Evolutionary conservation across 2,797 vertebrate genomes (phyloP), one percentile per base, ranked within the genome.

Genomic region (Takifugu ocellatus): DNA sequence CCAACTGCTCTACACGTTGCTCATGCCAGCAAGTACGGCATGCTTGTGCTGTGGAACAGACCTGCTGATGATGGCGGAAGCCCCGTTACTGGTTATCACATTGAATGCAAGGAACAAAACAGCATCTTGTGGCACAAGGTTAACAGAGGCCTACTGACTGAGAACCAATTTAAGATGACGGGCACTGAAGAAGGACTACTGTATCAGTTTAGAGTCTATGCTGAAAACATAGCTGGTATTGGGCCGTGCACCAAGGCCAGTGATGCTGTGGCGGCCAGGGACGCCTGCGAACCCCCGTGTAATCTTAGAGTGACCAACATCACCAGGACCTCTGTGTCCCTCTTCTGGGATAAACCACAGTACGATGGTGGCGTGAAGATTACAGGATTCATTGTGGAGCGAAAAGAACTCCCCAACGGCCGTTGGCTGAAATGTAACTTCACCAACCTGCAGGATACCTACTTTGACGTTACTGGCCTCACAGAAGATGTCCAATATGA

Each of bases 341-440:
- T 99, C 56, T 92, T 93, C 75, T 99, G 97, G 97, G 87, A 92
- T 48, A 94, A 91, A 68, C 97, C 97, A 77, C 93, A 93, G 84
- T 95, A 93, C 50, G 96, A 96, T 68, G 94, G 94, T 64, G 95
- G 96, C 73, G 92, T 92, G 75, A 97, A 94, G 82, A 89, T 99
- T 78, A 98, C 95, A 50, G 96, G 97, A 45, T 99, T 97, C 70
- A 89, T 97, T 81, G 91, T 98, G 81, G 97, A 99, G 71, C 90
- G 91, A 21, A 95, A 90, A 85, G 95, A 99, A 66, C 71, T 99
- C 46, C 97, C 96, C 61, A 93, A 92, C 55, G 96, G 96, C 26
- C 94, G 96, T 58, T 99, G 97, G 97, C 88, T 99, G 68, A 99
- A 99, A 71, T 98, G 95, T 78, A 99, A 98, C 83, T 99, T 95